Evolutionary conservation across 2,888 invertebrate genomes (phyloP), one percentile per base, ranked within the genome.

Genomic region (Acronicta leporina): DNA sequence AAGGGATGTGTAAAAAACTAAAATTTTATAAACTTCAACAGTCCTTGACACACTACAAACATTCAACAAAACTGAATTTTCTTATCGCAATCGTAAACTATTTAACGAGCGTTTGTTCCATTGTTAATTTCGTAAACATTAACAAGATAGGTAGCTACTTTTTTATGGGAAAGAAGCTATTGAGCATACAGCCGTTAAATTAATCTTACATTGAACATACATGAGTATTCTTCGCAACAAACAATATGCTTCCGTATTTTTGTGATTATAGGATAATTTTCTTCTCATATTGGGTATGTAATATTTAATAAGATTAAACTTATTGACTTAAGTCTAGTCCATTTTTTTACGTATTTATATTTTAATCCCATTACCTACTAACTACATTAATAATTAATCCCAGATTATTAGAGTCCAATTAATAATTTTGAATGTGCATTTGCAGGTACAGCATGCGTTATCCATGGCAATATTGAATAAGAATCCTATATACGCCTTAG

Each of bases 71-170:
- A 46, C 41, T 69, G 56, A 63, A 64, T 76, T 64, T 76, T 55
- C 65, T 72, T 77, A 77, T 77, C 77, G 47, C 60, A 51, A 66
- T 77, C 77, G 77, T 79, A 68, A 79, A 79, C 49, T 50, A 77
- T 85, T 91, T 92, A 79, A 92, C 87, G 91, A 91, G 71, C 86
- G 70, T 74, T 88, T 88, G 88, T 88, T 83, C 89, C 89, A 88
- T 89, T 89, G 86, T 85, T 81, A 75, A 81, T 85, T 85, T 75
- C 72, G 75, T 83, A 88, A 86, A 84, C 85, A 85, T 74, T 80
- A 61, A 82, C 71, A 67, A 84, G 81, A 86, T 81, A 77, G 52
- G 64, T 47, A 63, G 61, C 57, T 44, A 55, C 60, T 63, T 71
- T n/a, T 75, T 79, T 77, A 73, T 69, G 54, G 55, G 64, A 68